Evolutionary conservation across 2,797 vertebrate genomes (phyloP), one percentile per base, ranked within the genome.

Genomic region (Corythornis leucogaster): DNA sequence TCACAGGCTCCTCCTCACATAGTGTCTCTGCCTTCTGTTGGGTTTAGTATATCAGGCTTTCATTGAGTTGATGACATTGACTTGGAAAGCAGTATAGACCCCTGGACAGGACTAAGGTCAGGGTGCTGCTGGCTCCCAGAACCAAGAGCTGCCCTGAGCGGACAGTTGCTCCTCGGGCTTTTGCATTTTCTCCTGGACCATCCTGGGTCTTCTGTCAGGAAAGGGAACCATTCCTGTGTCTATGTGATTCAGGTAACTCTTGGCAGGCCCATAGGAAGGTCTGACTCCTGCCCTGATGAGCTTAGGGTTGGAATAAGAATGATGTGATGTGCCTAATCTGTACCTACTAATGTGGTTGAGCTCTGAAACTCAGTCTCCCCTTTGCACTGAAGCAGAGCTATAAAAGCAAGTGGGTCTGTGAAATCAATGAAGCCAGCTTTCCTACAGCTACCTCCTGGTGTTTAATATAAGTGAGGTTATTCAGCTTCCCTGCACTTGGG

Each of bases 21-120:
- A 31, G 4, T 30, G 13, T 69, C 54, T 89, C 25, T 74, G 45
- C 48, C 43, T 69, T 77, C 67, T 33, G 8, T 30, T 68, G 6
- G 15, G 10, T 69, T 73, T 54, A 69, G 67, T 40, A 69, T 35
- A 30, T 46, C 38, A 66, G 63, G 43, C 43, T 74, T 79, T 22
- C 22, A 30, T 15, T 21, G 59, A 67, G 43, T 30, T 2, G 0
- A 12, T 0, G 1, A 16, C 43, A 75, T 26, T 1, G 0, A 33
- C 38, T 42, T 59, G 57, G 80, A 69, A 93, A 64, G 42, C 40
- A 42, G 14, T 12, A 30, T 21, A 69, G 45, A 59, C 21, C 68
- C 28, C n/a, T 40, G 35, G 18, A 9, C 40, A 79, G 57, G 40
- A 69, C 40, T 78, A 46, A 58, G 55, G 33, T 53, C 6, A 22